phyloP scores from a whole-genome alignment of 1,140 invertebrate genomes.

The Epicauta chinensis region DNA sequence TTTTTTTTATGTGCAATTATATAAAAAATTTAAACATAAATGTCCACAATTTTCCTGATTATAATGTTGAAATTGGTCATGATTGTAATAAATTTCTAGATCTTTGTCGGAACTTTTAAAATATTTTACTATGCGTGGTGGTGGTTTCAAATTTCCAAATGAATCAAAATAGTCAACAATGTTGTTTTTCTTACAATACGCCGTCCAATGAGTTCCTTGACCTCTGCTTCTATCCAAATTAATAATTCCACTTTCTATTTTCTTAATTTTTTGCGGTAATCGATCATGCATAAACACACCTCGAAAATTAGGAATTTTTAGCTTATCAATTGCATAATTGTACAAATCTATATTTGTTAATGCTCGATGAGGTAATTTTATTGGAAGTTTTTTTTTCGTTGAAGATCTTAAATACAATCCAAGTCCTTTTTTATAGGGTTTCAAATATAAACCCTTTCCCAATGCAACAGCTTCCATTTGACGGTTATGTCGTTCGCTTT shows the following conservation, averaged over 20 bases:
- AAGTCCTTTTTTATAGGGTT: conserved; percentile 36
- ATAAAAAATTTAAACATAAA: conserved; percentile 19
- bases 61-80: conserved; percentile 15
- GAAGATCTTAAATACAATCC: conserved; percentile 25
- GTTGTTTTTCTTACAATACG: no score
- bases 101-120: conserved; percentile 3
- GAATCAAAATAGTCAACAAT: no score
- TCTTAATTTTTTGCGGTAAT: conserved; percentile 26
- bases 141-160: conserved; percentile 21
- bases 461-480: conserved; percentile 35
- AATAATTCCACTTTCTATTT: conserved; percentile 37
- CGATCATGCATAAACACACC: conserved; percentile 37
- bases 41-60: conserved; percentile 20
- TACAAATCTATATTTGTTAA: conserved; percentile 29
- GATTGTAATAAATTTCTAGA: conserved; percentile 17
- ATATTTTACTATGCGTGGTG: conserved; percentile 17
- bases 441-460: conserved; percentile 37
- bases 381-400: conserved; percentile 13
- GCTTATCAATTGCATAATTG: conserved; percentile 22
- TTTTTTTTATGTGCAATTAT: neutral
- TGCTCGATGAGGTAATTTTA: conserved; percentile 23
- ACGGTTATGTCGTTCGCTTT: conserved; percentile 35
- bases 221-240: no score
- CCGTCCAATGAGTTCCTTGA: no score
- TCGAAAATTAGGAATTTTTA: conserved; percentile 34